Base-by-base conservation (phyloP, 1,140 invertebrate species). In the Rhyacophila brunnea region DNA sequence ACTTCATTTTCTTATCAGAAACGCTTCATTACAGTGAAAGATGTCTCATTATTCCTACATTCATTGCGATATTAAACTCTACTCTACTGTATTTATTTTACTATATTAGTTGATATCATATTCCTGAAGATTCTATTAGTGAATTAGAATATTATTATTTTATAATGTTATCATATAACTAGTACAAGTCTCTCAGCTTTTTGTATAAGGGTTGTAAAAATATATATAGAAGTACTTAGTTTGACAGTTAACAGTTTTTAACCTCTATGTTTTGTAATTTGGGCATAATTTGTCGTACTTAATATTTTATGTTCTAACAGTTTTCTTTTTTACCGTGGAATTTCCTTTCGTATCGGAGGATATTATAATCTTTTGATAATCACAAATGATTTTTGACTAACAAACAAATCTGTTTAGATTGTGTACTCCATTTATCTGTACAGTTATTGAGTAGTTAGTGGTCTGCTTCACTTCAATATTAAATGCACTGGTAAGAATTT, bases 11-110 rank as follows among this genome's bases (percentile, higher is more conserved):
- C 13, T 59, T 49, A 45, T 55, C 57, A 60, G 58, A 55, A 52
- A 45, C 62, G 58, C 56, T 61, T 58, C 43, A 47, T n/a, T 60
- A 49, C 57, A 60, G 62, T 58, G 58, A 58, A 43, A 64, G 45
- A 64, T 60, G 52, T 57, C 57, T 64, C 52, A 42, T 56, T 40
- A 54, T 38, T 43, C 40, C 6, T 28, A 28, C 9, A 28, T 28
- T 28, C 23, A 28, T 28, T 28, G 23, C 23, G 23, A 28, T 28
- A 28, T 28, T 28, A 28, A 28, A 28, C 23, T 28, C 9, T 28
- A 28, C 23, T 28, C 23, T 28, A 28, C 23, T 28, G 23, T 28
- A 28, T 28, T 28, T 28, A 28, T 28, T 28, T 28, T 28, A 28
- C 9, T 28, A 28, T 28, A 28, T 28, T 28, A 28, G 23, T 28